Evolutionary conservation across 2,797 vertebrate species (phyloP).

Genomic region (Ctenosaura bakeri): DNA sequence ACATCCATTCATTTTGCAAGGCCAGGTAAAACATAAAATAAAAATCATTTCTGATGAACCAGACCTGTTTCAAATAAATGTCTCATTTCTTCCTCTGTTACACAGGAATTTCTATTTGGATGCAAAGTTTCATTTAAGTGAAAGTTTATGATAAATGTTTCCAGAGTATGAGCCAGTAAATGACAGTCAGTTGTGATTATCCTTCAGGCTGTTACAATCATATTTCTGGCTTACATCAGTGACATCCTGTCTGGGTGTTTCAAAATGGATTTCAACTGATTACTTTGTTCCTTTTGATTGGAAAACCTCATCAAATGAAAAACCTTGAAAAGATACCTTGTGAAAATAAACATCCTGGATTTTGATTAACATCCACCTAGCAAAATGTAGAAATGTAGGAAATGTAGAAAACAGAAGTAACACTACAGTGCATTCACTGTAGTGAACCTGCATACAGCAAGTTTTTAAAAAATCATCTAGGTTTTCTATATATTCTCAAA

Average conservation of each 20-base stretch:
- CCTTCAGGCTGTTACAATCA: conserved; percentile 42
- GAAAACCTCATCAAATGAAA: conserved; percentile 35
- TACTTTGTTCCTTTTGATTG: conserved; percentile 49
- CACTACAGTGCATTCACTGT: too few relatives aligned
- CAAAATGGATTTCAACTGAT: conserved; percentile 27
- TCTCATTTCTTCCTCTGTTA: conserved; percentile 42
- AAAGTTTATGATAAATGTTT: conserved; percentile 64
- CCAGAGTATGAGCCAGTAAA: conserved; percentile 29
- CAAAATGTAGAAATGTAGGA: conserved; percentile 46
- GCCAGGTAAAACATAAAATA: background rate
- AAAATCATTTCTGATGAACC: conserved; percentile 55
- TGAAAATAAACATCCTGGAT: conserved; percentile 29
- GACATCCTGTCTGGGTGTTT: background rate
- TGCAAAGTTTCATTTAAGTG: conserved; percentile 60
- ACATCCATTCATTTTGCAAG: conserved; percentile 48
- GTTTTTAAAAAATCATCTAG: too few relatives aligned
- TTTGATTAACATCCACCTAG: conserved; percentile 35
- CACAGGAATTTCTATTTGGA: conserved; percentile 58
- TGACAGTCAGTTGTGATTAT: conserved; percentile 53
- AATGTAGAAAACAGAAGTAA: conserved; percentile 21
- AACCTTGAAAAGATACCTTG: conserved; percentile 21
- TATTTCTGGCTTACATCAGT: conserved; percentile 25
- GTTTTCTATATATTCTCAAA: too few relatives aligned
- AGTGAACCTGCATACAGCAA: too few relatives aligned
- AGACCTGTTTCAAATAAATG: conserved; percentile 37